Conservation (phyloP, 2,113 vertebrate species). For the Phylloscopus trochilus region DNA sequence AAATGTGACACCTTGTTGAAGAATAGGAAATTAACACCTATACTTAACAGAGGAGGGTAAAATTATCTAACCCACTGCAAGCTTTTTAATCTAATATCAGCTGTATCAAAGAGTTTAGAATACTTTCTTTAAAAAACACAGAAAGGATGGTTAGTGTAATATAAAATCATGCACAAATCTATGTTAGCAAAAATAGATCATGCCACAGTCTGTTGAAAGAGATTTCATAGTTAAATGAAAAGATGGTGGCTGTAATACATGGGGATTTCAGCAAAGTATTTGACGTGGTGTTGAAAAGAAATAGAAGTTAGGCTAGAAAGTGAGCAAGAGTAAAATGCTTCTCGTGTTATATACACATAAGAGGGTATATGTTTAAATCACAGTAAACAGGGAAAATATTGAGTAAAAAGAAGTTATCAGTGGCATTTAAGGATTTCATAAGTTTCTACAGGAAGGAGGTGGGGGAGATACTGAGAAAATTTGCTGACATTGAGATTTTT, state of each 20-base stretch:
- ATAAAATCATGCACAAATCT: background rate
- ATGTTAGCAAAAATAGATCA: background rate
- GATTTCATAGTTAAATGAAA: background rate
- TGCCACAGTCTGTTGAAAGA: background rate
- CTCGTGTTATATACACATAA: too few species aligned
- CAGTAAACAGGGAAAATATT: background rate
- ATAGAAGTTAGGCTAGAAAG: background rate
- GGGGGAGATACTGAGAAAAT: background rate
- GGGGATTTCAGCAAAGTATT: background rate
- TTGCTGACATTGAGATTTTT: background rate
- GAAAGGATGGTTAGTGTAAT: background rate
- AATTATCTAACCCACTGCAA: background rate
- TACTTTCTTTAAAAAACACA: background rate
- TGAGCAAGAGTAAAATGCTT: background rate
- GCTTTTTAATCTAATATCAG: background rate
- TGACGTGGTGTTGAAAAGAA: background rate
- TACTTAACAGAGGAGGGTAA: background rate
- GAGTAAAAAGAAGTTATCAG: background rate
- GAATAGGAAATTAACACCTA: background rate
- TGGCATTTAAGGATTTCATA: background rate
- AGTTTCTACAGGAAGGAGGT: background rate
- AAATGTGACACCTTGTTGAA: background rate
- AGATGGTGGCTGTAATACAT: background rate
- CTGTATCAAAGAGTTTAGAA: background rate
- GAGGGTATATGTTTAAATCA: background rate